Evolutionary conservation across 2,113 vertebrate species (phyloP).

Genomic region (Melanocharis versteri): DNA sequence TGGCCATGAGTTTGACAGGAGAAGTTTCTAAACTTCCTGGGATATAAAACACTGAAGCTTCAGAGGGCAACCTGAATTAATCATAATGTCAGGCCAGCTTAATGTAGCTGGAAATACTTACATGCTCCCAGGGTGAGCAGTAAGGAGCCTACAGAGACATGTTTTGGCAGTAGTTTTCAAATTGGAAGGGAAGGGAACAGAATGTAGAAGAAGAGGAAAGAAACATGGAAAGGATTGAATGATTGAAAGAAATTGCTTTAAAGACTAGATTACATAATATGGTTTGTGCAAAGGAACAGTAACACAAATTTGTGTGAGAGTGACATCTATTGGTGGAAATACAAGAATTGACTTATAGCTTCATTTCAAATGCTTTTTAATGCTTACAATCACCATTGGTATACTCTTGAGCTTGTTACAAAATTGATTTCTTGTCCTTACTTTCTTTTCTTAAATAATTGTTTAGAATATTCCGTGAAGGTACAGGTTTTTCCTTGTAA

Average conservation of each 20-base stretch:
- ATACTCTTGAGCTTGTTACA: not conserved
- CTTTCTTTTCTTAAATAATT: not conserved
- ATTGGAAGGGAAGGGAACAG: not conserved
- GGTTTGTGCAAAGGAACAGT: not conserved
- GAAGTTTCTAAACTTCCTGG: not conserved
- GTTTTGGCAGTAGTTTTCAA: not conserved
- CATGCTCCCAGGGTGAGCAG: not conserved
- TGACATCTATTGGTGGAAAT: constrained; percentile 64
- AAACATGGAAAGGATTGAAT: not conserved
- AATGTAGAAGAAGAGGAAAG: not conserved
- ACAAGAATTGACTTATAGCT: not conserved
- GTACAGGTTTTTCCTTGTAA: not conserved
- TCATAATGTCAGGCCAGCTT: not conserved
- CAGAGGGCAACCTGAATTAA: not conserved
- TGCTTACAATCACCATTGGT: not conserved
- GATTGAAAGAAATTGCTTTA: not conserved
- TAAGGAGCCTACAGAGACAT: not conserved
- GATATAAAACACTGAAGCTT: not conserved
- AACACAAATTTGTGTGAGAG: constrained; percentile 11
- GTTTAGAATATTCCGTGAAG: not conserved
- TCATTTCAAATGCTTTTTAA: not conserved
- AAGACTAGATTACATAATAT: not conserved
- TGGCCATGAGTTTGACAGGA: not conserved
- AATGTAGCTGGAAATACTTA: not conserved
- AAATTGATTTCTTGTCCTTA: not conserved